A percentile compares a stretch with the other conserved stretches of the same genome.
phyloP scores from a whole-genome alignment of 2,113 vertebrate species.

The Antennarius striatus region DNA sequence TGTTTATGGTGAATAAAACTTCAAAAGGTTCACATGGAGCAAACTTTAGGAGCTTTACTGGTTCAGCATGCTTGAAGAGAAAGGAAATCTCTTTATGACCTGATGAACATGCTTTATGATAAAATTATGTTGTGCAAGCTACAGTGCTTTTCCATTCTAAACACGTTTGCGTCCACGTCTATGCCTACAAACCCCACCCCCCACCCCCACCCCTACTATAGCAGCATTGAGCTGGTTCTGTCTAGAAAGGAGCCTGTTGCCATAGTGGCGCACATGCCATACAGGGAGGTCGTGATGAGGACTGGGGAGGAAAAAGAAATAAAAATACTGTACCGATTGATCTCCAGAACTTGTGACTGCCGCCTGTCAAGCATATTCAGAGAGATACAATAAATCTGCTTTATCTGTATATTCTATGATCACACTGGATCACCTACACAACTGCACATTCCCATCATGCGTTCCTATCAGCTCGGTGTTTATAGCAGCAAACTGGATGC shows the following conservation, averaged over 20 bases:
- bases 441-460: conserved; percentile 65
- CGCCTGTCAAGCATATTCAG: conserved; percentile 88
- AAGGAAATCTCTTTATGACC: conserved; percentile 71
- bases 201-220: conserved; percentile 48
- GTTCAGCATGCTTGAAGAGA: conserved; percentile 74
- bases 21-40: conserved; percentile 73
- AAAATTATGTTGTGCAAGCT: conserved; percentile 74
- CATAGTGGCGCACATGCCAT: conserved; percentile 81
- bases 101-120: conserved; percentile 78
- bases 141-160: conserved; percentile 41
- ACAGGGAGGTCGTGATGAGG: conserved; percentile 80
- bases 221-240: conserved; percentile 43
- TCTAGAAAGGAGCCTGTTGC: conserved; percentile 69
- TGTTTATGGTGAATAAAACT: conserved; percentile 73
- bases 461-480: conserved; percentile 26
- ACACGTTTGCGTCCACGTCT: conserved; percentile 45
- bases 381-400: conserved; percentile 86
- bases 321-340: conserved; percentile 87
- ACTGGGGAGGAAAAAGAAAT: conserved; percentile 80
- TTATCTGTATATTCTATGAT: conserved; percentile 71
- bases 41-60: conserved; percentile 69
- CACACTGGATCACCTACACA: conserved; percentile 73
- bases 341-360: conserved; percentile 88
- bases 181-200: conserved; percentile 38
- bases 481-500: conserved; percentile 14